Conservation (phyloP, 2,113 vertebrate species). For the Pterocles burchelli region DNA sequence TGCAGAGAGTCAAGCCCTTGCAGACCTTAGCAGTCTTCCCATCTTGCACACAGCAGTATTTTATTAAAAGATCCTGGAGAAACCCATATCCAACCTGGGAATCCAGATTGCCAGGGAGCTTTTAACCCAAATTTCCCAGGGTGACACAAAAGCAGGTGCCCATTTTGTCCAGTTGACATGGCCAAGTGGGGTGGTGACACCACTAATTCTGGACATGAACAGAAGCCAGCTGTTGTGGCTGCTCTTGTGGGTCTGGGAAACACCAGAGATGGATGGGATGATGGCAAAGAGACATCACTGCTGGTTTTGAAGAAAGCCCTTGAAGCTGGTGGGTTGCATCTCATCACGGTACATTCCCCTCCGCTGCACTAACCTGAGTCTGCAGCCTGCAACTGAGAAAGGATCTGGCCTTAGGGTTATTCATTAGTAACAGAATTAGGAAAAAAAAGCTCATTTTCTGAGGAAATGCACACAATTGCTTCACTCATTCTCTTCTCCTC, state of each 20-base stretch:
- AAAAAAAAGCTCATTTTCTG: not conserved
- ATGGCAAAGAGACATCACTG: not conserved
- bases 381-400: not conserved
- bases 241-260: not conserved
- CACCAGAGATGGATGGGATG: accelerated
- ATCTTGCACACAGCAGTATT: not conserved
- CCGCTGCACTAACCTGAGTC: not conserved
- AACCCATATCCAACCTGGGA: not conserved
- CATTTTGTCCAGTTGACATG: not conserved
- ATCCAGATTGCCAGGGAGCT: not conserved
- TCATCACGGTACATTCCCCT: not conserved
- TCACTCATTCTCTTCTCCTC: not conserved
- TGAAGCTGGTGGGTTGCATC: not conserved
- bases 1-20: not conserved
- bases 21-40: not conserved
- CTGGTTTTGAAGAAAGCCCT: not conserved
- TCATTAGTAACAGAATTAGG: not conserved
- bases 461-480: not conserved
- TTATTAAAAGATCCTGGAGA: not conserved
- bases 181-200: not conserved
- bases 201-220: not conserved
- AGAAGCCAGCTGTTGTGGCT: not conserved
- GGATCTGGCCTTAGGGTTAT: not conserved
- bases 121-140: not conserved
- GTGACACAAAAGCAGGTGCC: not conserved